A percentile compares a stretch with the other conserved stretches of the same genome.
These are phyloP conservation scores for Loripinus fragilis DNA, from an alignment of 2,888 invertebrate species.

Conservation along the genomic window DNA sequence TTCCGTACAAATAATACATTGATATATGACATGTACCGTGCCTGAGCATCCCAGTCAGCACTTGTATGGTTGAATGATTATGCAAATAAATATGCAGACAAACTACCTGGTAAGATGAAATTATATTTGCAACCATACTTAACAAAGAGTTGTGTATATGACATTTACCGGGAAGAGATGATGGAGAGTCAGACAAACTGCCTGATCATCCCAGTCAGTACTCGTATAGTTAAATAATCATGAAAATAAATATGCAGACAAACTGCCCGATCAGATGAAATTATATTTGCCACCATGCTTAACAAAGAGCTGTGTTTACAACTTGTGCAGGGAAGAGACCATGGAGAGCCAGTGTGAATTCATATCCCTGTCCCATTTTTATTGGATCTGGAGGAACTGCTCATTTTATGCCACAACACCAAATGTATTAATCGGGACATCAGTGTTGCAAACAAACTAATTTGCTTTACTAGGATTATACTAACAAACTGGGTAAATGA, in stretches of 20 bases:
- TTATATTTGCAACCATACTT: no score
- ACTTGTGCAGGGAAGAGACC: neutral
- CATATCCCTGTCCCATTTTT: neutral
- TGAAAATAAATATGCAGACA: conserved; percentile 11
- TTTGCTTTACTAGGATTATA: no score
- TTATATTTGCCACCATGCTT: conserved; percentile 16
- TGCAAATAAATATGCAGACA: conserved; percentile 13
- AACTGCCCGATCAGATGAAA: neutral
- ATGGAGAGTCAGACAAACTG: no score
- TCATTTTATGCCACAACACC: neutral
- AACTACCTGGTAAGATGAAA: no score
- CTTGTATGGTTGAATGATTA: conserved; percentile 2
- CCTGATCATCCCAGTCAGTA: neutral
- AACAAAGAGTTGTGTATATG: no score
- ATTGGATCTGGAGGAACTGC: neutral
- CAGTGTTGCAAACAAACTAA: no score
- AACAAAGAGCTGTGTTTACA: neutral
- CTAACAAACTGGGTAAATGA: no score
- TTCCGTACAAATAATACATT: no score
- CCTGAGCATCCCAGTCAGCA: no score
- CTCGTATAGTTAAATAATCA: neutral
- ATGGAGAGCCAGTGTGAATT: no score
- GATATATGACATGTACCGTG: no score
- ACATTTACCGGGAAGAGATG: no score
- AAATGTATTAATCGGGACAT: conserved; percentile 5